Evolutionary conservation across 2,797 vertebrate species (phyloP).

Genomic region (Nannoperca obscura): DNA sequence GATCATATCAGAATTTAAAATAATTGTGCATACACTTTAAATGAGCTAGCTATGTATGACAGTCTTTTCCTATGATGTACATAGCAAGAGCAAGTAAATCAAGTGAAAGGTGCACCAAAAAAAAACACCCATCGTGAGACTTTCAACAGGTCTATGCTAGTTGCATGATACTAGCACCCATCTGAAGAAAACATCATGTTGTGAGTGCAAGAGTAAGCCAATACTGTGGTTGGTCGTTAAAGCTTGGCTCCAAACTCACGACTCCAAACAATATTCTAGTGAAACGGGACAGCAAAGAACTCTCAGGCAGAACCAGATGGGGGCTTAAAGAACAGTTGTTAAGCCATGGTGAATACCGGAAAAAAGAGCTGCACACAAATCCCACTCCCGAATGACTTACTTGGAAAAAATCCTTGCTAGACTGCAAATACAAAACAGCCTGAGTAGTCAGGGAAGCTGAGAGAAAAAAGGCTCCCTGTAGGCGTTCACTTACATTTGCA

Average conservation of each 20-base stretch:
- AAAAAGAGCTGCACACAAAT: slow-evolving; percentile 72
- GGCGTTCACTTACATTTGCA: slow-evolving; percentile 29
- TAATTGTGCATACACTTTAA: background rate
- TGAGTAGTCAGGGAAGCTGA: slow-evolving; percentile 44
- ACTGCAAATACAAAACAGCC: slow-evolving; percentile 76
- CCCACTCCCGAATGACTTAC: slow-evolving; percentile 69
- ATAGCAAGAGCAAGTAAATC: slow-evolving; percentile 2
- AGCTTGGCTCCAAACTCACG: slow-evolving; percentile 38
- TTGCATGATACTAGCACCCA: slow-evolving; percentile 12
- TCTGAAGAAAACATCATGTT: slow-evolving; percentile 24
- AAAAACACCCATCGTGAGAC: background rate
- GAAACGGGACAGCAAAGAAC: slow-evolving; percentile 63
- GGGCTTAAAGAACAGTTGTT: slow-evolving; percentile 69
- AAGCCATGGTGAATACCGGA: slow-evolving; percentile 68
- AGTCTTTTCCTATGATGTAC: background rate
- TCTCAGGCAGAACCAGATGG: slow-evolving; percentile 73
- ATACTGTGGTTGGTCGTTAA: slow-evolving; percentile 41
- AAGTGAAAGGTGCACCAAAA: slow-evolving; percentile 19
- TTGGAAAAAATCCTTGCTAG: slow-evolving; percentile 61
- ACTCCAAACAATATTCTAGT: slow-evolving; percentile 58
- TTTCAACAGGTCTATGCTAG: slow-evolving; percentile 13
- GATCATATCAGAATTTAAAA: slow-evolving; percentile 14
- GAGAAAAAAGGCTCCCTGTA: background rate
- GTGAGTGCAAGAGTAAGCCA: slow-evolving; percentile 24
- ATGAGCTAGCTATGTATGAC: background rate